phyloP scores from a whole-genome alignment of 2,888 invertebrate species.

The Drosophila flavopinicola region DNA sequence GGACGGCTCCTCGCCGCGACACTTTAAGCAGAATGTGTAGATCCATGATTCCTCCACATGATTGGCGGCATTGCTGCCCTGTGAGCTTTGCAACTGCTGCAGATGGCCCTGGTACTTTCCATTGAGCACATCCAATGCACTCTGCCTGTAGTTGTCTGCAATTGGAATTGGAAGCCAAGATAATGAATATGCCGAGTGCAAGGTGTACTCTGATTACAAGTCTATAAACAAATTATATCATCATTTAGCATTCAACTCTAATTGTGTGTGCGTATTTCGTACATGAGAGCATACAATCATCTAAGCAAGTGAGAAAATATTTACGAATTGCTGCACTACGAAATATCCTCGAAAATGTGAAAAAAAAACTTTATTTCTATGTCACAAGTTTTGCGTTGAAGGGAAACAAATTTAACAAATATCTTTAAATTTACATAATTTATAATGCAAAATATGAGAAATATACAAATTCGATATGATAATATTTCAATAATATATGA shows the following conservation, averaged over 20 bases:
- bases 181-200: slow-evolving; percentile 45
- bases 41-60: slow-evolving; percentile 89
- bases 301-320: not conserved
- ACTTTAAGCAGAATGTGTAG: slow-evolving; percentile 92
- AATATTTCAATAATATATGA: too few relatives aligned
- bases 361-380: too few relatives aligned
- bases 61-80: slow-evolving; percentile 49
- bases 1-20: slow-evolving; percentile 89
- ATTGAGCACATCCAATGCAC: slow-evolving; percentile 81
- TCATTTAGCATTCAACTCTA: slow-evolving; percentile 50
- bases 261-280: slow-evolving; percentile 46
- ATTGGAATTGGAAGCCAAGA: slow-evolving; percentile 40
- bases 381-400: too few relatives aligned
- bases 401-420: too few relatives aligned
- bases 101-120: slow-evolving; percentile 77
- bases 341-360: slow-evolving; percentile 8
- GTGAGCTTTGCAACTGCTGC: slow-evolving; percentile 35
- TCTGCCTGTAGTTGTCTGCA: slow-evolving; percentile 79
- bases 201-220: slow-evolving; percentile 19
- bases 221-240: slow-evolving; percentile 49
- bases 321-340: slow-evolving; percentile 3
- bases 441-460: too few relatives aligned
- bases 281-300: slow-evolving; percentile 17
- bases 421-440: too few relatives aligned
- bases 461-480: too few relatives aligned